Base-by-base conservation (phyloP, 1,140 invertebrate genomes). In the Macrocentrus cingulum region DNA sequence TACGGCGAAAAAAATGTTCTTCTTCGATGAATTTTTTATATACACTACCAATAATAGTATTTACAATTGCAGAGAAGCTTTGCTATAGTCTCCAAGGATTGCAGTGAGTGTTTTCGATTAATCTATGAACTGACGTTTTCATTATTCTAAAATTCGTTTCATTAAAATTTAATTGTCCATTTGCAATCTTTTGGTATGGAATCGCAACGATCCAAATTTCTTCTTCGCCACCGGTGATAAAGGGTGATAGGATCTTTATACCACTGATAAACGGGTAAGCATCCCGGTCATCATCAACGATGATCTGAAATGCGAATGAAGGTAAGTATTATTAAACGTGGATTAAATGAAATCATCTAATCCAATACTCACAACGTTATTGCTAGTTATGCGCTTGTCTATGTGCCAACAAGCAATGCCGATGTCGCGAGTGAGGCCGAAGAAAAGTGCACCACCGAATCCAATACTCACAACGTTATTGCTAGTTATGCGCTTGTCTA, bases 261-360 rank as follows among this genome's bases (percentile, higher is more conserved):
- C 87, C 87, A 62, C 84, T 87, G 6, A 83, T 77, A 67, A 89
- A 89, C 59, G 86, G 85, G 18, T 86, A 64, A 0, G 76, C 82
- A 52, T 80, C 69, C 11, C 61, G 62, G 64, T 87, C 72, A 0
- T 76, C 56, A 1, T 81, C 81, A 0, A 85, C 61, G n/a, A 76
- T 69, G 23, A 81, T 72, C 75, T 74, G 48, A 5, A 65, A 58
- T 61, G 54, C 34, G 36, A 45, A n/a, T n/a, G n/a, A n/a, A n/a
- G n/a, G n/a, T n/a, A n/a, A n/a, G n/a, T n/a, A n/a, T n/a, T n/a
- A n/a, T n/a, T n/a, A n/a, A n/a, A n/a, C n/a, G n/a, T n/a, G n/a
- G n/a, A n/a, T n/a, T n/a, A n/a, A 29, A 48, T 8, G 13, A 4
- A 8, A 29, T 29, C 16, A 51, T 11, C 22, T 44, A 51, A 58